Base-by-base conservation (phyloP, 2,888 invertebrate species). In the Minunthozetes semirufus region DNA sequence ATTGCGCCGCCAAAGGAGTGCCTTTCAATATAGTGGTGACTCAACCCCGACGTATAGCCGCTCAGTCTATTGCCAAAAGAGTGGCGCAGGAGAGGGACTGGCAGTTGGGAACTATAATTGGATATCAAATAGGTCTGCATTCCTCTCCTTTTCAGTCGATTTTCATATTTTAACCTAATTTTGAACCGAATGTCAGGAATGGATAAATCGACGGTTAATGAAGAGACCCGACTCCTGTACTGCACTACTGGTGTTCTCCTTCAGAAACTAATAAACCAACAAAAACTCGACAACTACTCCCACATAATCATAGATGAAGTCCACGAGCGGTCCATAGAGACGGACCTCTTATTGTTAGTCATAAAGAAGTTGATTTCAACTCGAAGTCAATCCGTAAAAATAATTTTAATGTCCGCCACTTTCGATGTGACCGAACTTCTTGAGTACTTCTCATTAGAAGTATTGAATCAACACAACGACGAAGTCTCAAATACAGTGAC, bases 381-480 rank as follows among this genome's bases (percentile, higher is more conserved):
- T 0, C 89, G 88, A 81, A 89, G 89, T 0, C 83, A 85, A 0
- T 83, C 85, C 76, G 88, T 89, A 0, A 90, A 89, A 84, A 85
- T 92, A 0, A 86, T 97, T 72, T 85, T 97, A 2, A 97, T 97
- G 96, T 96, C 95, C 0, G 97, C 97, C 0, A 96, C 97, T 1
- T 89, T 95, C 80, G 88, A 94, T 80, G 87, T 89, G 0, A 83
- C 86, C 2, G 86, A 86, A 77, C 93, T 93, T 84, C 86, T 88
- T 0, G 82, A 87, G 38, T 93, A 93, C 80, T 92, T 89, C 81
- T 83, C 81, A 2, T 76, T 83, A 4, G 85, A 85, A 0, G n/a
- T 22, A 0, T n/a, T n/a, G 0, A 13, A 33, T 15, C 42, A n/a
- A 27, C 19, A 38, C 6, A 42, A 9, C 1, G 68, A 71, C 3